phyloP scores from a whole-genome alignment of 2,888 invertebrate species.

The Mayetiola destructor region DNA sequence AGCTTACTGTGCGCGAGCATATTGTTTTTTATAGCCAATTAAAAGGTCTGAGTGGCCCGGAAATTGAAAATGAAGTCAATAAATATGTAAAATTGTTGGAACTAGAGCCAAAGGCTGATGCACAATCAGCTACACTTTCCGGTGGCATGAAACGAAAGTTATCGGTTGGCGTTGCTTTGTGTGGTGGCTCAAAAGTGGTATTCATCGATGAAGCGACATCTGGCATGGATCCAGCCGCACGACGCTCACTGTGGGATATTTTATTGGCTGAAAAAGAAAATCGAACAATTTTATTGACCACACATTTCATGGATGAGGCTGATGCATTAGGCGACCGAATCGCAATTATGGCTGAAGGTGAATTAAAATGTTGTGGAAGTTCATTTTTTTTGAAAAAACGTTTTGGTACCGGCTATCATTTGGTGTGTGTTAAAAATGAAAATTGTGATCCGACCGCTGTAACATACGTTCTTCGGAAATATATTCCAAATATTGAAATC shows the following conservation, averaged over 20 bases:
- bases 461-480: constrained; percentile 41
- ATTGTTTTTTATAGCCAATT: constrained; percentile 50
- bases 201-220: constrained; percentile 56
- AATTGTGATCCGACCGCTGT: constrained; percentile 36
- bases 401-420: constrained; percentile 64
- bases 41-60: constrained; percentile 40
- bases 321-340: constrained; percentile 65
- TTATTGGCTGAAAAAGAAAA: constrained; percentile 49
- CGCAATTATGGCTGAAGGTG: constrained; percentile 63
- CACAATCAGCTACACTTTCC: constrained; percentile 41
- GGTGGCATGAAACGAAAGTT: constrained; percentile 58
- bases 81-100: constrained; percentile 44
- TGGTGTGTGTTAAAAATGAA: constrained; percentile 38
- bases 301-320: constrained; percentile 76
- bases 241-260: constrained; percentile 62
- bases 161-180: constrained; percentile 52
- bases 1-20: constrained; percentile 62
- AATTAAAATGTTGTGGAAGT: constrained; percentile 57
- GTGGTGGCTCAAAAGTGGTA: constrained; percentile 50
- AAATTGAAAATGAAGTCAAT: constrained; percentile 41
- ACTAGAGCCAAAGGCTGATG: constrained; percentile 43
- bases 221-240: constrained; percentile 64
- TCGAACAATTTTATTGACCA: constrained; percentile 58
- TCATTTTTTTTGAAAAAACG: constrained; percentile 60
- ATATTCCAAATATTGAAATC: constrained; percentile 46